A percentile compares a stretch with the other conserved stretches of the same genome.
These are phyloP conservation scores for Podarcis siculus DNA, from an alignment of 2,797 vertebrate species.

Conservation along the genomic window DNA sequence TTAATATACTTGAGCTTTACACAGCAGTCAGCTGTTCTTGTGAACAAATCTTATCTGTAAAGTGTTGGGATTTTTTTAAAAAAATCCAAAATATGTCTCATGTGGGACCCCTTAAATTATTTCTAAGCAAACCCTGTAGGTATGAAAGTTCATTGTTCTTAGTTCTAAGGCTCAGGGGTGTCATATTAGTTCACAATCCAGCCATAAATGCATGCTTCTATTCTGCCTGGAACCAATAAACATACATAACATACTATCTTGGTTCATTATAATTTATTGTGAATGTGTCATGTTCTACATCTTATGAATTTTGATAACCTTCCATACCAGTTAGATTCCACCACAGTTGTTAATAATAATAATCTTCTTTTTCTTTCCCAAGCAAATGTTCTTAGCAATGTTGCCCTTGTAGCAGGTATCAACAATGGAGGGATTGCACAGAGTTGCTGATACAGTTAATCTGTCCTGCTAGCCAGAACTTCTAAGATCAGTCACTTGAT, in stretches of 20 bases:
- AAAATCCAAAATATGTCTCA: conserved; percentile 58
- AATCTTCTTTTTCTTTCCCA: conserved; percentile 37
- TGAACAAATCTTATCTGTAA: conserved; percentile 48
- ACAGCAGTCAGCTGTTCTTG: not conserved
- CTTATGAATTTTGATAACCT: conserved; percentile 67
- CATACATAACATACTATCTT: conserved; percentile 44
- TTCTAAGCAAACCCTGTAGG: conserved; percentile 61
- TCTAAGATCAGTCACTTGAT: not conserved
- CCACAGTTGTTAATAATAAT: conserved; percentile 46
- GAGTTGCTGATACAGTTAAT: not conserved
- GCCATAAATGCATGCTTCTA: conserved; percentile 73
- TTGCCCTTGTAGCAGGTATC: not conserved
- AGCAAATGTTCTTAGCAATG: conserved; percentile 35
- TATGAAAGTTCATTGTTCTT: conserved; percentile 71
- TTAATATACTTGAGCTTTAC: conserved; percentile 27
- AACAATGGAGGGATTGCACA: conserved; percentile 16
- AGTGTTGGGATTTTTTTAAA: conserved; percentile 47
- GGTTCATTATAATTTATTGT: conserved; percentile 72
- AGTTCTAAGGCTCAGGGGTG: conserved; percentile 68
- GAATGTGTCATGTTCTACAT: conserved; percentile 65
- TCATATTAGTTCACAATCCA: conserved; percentile 61
- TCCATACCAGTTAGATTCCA: conserved; percentile 35
- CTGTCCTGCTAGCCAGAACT: not conserved
- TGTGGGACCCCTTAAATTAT: conserved; percentile 62
- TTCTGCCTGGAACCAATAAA: conserved; percentile 70